Evolutionary conservation across 2,888 invertebrate species (phyloP).

Genomic region (Tridacna gigas): DNA sequence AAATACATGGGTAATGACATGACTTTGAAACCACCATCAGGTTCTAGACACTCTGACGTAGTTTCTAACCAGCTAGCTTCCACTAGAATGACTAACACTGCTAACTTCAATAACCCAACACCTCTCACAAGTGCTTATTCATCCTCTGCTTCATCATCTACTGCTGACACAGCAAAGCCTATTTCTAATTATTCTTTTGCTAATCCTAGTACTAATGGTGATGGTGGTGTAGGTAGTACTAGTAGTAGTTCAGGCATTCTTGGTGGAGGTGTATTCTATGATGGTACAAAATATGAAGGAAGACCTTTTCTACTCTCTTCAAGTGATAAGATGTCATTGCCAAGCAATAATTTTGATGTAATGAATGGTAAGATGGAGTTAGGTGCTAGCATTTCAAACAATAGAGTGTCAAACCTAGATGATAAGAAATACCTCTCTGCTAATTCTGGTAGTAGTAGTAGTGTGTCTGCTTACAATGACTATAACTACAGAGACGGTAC

Average conservation of each 20-base stretch:
- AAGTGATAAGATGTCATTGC: constrained; percentile 16
- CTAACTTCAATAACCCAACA: constrained; percentile 20
- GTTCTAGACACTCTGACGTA: constrained; percentile 35
- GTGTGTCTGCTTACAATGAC: constrained; percentile 45
- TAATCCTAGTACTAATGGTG: background rate
- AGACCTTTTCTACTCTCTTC: constrained; percentile 12
- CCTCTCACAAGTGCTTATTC: constrained; percentile 20
- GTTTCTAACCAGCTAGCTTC: constrained; percentile 5
- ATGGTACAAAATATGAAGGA: constrained; percentile 31
- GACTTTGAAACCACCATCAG: constrained; percentile 56
- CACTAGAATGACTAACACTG: constrained; percentile 17
- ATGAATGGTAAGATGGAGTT: constrained; percentile 32
- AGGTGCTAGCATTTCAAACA: background rate
- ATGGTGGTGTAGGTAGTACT: constrained; percentile 8
- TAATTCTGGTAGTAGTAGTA: constrained; percentile 37
- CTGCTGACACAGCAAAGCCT: constrained; percentile 11
- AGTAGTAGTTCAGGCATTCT: background rate
- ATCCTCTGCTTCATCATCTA: constrained; percentile 12
- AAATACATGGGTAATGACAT: constrained; percentile 50
- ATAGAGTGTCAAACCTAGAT: constrained; percentile 11
- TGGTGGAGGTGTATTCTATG: constrained; percentile 25
- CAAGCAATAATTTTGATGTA: constrained; percentile 20
- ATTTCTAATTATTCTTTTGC: background rate
- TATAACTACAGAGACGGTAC: constrained; percentile 55
- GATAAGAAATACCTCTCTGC: constrained; percentile 24